Evolutionary conservation across 1,140 invertebrate species (phyloP).

Genomic region (Bombus breviceps): DNA sequence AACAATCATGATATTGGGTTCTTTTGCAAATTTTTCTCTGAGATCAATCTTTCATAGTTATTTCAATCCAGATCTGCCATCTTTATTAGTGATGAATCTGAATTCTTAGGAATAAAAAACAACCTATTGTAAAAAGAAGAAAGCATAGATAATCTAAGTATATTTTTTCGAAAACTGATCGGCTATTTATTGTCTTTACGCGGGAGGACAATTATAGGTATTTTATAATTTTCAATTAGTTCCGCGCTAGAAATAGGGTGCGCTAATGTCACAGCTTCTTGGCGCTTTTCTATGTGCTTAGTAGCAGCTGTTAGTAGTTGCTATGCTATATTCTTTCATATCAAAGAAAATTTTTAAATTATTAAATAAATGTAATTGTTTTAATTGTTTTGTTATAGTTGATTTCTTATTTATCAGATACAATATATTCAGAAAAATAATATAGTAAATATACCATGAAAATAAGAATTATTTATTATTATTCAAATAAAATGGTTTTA

Average conservation of each 20-base stretch:
- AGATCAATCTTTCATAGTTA: no score
- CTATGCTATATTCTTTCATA: background rate
- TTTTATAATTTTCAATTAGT: no score
- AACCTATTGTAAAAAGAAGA: background rate
- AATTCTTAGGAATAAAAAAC: background rate
- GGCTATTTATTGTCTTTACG: no score
- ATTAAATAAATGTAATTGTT: background rate
- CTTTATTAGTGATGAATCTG: no score
- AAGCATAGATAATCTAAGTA: background rate
- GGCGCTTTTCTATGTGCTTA: no score
- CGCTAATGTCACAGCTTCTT: no score
- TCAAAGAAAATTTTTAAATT: background rate
- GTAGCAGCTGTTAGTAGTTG: no score
- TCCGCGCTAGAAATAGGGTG: no score
- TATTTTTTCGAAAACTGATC: background rate
- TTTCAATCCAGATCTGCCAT: no score
- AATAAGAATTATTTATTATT: background rate
- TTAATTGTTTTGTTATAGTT: background rate
- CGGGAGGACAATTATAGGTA: no score
- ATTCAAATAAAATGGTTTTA: slow-evolving; percentile 16
- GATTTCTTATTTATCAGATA: background rate
- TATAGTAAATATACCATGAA: background rate
- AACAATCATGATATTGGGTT: no score
- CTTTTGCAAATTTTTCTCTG: no score
- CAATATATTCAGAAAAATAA: background rate